These are phyloP conservation scores for Dunckerocampus dactyliophorus DNA, from an alignment of 2,113 vertebrate genomes.

Conservation along the genomic window DNA sequence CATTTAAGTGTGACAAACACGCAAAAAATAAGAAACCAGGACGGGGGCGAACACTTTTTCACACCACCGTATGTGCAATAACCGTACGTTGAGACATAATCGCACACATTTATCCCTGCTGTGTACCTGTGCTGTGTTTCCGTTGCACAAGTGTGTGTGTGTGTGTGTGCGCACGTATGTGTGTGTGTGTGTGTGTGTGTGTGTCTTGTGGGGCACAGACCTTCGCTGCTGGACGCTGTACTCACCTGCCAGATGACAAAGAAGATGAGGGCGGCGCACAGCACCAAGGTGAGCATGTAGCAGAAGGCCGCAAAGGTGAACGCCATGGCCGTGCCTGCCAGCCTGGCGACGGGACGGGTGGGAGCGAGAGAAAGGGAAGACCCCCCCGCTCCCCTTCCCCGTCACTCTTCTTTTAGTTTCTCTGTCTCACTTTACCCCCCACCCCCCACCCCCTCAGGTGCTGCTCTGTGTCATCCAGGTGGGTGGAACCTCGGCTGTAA, in stretches of 20 bases:
- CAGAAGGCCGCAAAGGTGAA: constrained; percentile 98
- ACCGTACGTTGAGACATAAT: too few species aligned
- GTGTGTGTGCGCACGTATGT: too few species aligned
- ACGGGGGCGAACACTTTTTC: too few species aligned
- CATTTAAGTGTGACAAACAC: too few species aligned
- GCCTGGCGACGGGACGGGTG: constrained; percentile 47
- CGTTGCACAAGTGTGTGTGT: too few species aligned
- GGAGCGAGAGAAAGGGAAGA: constrained; percentile 49
- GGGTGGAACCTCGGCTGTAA: constrained; percentile 33
- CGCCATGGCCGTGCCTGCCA: constrained; percentile 81
- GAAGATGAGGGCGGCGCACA: constrained; percentile 94
- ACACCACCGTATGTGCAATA: too few species aligned
- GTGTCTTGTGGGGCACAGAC: too few species aligned
- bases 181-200: too few species aligned
- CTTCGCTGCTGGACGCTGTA: constrained; percentile 21
- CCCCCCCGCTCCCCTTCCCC: constrained; percentile 36
- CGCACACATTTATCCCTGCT: too few species aligned
- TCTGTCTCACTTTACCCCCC: neutral
- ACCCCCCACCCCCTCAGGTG: constrained; percentile 1
- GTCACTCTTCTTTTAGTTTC: neutral
- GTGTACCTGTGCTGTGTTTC: too few species aligned
- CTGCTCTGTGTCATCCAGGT: constrained; percentile 27
- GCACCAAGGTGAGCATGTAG: constrained; percentile 96
- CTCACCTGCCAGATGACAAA: constrained; percentile 98
- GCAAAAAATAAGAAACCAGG: too few species aligned